These are phyloP conservation scores for Anguilla pacifica DNA, from an alignment of 2,797 vertebrate species.

Conservation along the genomic window DNA sequence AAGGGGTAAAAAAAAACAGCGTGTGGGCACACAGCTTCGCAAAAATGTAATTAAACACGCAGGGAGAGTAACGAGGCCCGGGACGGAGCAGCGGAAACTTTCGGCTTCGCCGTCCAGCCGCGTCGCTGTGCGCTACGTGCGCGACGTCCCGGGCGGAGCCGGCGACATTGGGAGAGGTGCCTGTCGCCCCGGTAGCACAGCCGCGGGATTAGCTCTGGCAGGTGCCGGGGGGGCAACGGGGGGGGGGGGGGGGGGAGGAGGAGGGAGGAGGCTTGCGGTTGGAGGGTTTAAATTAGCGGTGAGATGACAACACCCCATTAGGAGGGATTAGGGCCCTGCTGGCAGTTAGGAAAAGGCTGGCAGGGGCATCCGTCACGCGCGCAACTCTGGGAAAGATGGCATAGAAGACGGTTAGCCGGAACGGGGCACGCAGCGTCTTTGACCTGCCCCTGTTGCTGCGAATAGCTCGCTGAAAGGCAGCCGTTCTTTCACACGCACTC, in stretches of 20 bases:
- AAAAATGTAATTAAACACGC: constrained; percentile 84
- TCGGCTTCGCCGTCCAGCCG: constrained; percentile 61
- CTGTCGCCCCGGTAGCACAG: not conserved
- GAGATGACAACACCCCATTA: constrained; percentile 82
- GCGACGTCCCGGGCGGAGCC: constrained; percentile 45
- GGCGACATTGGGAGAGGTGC: constrained; percentile 67
- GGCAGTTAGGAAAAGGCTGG: constrained; percentile 73
- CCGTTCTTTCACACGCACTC: not conserved
- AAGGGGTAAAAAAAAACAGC: constrained; percentile 63
- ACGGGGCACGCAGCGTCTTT: constrained; percentile 33
- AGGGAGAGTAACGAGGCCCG: constrained; percentile 50
- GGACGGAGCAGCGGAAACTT: constrained; percentile 80
- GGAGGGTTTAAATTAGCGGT: constrained; percentile 81
- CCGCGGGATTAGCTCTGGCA: constrained; percentile 61
- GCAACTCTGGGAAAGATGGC: constrained; percentile 70
- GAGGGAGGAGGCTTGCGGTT: constrained; percentile 64
- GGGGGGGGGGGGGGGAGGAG: no score
- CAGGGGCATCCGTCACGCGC: constrained; percentile 75
- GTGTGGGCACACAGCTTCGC: constrained; percentile 76
- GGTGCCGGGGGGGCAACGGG: constrained; percentile 58
- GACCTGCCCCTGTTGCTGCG: not conserved
- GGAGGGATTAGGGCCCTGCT: constrained; percentile 81
- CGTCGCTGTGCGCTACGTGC: not conserved
- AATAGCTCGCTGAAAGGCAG: constrained; percentile 7
- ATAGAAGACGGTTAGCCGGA: constrained; percentile 70